Evolutionary conservation across 2,888 invertebrate species (phyloP).

Genomic region (Xestia ashworthii): DNA sequence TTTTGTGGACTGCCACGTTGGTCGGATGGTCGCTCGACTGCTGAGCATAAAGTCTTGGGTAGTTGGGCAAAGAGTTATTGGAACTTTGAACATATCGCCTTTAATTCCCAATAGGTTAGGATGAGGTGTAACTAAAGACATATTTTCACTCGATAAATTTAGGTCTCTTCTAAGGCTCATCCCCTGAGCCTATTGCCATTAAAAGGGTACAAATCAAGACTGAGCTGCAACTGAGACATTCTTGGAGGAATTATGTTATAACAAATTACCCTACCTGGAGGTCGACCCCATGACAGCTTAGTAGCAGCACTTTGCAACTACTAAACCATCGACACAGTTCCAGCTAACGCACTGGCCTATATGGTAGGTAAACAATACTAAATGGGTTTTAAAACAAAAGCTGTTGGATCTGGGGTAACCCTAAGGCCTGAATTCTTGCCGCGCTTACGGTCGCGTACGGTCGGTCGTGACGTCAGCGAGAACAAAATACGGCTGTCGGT

Average conservation of each 20-base stretch:
- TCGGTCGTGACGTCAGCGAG: no score
- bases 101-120: not conserved
- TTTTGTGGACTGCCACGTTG: no score
- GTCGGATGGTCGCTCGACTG: no score
- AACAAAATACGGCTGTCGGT: no score
- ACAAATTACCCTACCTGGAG: not conserved
- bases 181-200: not conserved
- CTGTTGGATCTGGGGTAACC: not conserved
- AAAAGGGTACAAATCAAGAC: not conserved
- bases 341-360: slow-evolving; percentile 2
- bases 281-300: not conserved
- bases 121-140: not conserved
- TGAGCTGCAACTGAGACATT: not conserved
- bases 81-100: not conserved
- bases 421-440: no score
- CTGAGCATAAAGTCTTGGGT: no score
- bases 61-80: no score
- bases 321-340: not conserved
- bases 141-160: not conserved
- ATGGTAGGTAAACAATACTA: slow-evolving; percentile 4
- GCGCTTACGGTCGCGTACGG: no score
- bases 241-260: not conserved
- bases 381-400: slow-evolving; percentile 39
- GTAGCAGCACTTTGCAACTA: not conserved
- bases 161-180: no score